Evolutionary conservation across 2,113 vertebrate genomes (phyloP).

Genomic region (Hiodon tergisus): DNA sequence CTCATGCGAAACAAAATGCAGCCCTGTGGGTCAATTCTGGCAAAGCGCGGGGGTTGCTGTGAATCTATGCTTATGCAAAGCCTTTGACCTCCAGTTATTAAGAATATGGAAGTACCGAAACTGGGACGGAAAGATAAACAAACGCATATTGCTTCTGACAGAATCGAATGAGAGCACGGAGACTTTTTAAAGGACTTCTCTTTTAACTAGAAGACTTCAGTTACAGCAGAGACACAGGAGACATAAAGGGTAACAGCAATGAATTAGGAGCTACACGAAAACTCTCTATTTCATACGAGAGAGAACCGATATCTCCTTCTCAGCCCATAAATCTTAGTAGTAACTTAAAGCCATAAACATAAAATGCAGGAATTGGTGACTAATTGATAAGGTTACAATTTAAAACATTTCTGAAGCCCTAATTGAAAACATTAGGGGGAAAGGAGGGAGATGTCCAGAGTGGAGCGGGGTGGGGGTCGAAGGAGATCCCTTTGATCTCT

Average conservation of each 20-base stretch:
- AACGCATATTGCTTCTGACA: too few relatives aligned
- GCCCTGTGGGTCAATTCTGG: too few relatives aligned
- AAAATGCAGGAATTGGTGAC: conserved; percentile 44
- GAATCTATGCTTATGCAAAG: too few relatives aligned
- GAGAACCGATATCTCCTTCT: conserved; percentile 33
- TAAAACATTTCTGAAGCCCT: conserved; percentile 42
- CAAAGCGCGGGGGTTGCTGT: too few relatives aligned
- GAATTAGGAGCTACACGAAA: conserved; percentile 33
- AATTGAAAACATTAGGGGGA: conserved; percentile 45
- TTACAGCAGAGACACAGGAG: neutral
- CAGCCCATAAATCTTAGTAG: conserved; percentile 38
- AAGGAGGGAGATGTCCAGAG: conserved; percentile 32
- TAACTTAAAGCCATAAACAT: conserved; percentile 37
- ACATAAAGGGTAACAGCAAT: conserved; percentile 24
- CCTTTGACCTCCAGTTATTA: too few relatives aligned
- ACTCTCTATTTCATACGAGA: conserved; percentile 25
- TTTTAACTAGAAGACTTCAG: neutral
- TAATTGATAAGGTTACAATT: conserved; percentile 52
- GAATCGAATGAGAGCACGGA: too few relatives aligned
- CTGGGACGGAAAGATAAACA: too few relatives aligned
- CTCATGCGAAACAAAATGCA: too few relatives aligned
- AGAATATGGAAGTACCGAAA: too few relatives aligned
- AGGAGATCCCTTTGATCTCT: conserved; percentile 45
- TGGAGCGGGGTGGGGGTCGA: conserved; percentile 23
- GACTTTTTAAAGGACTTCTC: neutral